Conservation (phyloP, 2,797 vertebrate genomes). For the Arrhamphus sclerolepis region DNA sequence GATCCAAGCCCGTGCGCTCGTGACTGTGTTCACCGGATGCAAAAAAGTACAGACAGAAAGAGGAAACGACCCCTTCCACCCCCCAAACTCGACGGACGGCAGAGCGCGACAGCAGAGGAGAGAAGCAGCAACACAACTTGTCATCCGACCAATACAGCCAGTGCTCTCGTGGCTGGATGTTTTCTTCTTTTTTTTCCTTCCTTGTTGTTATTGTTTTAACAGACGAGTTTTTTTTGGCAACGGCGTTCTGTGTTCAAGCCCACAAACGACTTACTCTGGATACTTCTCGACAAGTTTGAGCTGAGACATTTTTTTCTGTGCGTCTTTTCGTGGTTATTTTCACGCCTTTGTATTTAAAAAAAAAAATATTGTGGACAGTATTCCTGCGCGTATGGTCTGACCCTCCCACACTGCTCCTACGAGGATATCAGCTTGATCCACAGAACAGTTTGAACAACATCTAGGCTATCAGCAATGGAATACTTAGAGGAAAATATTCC, state of each 20-base stretch:
- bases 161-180: conserved; percentile 48
- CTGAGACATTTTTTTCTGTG: conserved; percentile 30
- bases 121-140: conserved; percentile 78
- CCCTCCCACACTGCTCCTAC: conserved; percentile 36
- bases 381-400: conserved; percentile 50
- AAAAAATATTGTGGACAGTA: conserved; percentile 42
- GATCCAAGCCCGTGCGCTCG: conserved; percentile 73
- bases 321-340: conserved; percentile 35
- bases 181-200: conserved; percentile 8
- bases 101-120: conserved; percentile 71
- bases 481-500: conserved; percentile 65
- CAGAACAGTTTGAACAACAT: conserved; percentile 30
- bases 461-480: conserved; percentile 66
- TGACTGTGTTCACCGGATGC: conserved; percentile 74
- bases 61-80: conserved; percentile 61
- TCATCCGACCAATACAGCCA: conserved; percentile 77
- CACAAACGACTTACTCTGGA: conserved; percentile 28
- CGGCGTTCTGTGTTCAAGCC: conserved; percentile 7
- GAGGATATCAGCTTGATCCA: conserved; percentile 47
- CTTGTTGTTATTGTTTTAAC: conserved; percentile 61
- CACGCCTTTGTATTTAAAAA: background rate
- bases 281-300: conserved; percentile 37
- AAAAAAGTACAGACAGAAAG: conserved; percentile 71
- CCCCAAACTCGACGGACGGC: conserved; percentile 55
- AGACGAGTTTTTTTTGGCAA: conserved; percentile 26